Evolutionary conservation across 2,888 invertebrate species (phyloP), one percentile per base, ranked within the genome.

Genomic region (Latrodectus elegans): DNA sequence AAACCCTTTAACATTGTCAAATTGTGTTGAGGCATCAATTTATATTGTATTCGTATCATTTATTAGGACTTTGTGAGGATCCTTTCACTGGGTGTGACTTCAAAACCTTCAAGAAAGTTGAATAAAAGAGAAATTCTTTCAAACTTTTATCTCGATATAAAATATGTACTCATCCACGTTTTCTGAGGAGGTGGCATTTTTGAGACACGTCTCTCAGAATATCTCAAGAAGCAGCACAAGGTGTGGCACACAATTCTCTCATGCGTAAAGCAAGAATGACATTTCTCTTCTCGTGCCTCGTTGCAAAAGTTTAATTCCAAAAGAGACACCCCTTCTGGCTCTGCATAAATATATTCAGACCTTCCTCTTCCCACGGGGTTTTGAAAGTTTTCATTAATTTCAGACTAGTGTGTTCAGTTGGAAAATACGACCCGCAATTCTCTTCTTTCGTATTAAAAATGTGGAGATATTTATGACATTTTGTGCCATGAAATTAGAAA

Each of bases 121-220:
- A 60, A 60, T n/a, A 60, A 60, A 60, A 60, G 60, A 60, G 60
- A 60, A 60, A 60, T 15, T n/a, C 60, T 60, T n/a, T 52, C 52
- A 22, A 49, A 53, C 22, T 22, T 52, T 77, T 77, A 77, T 68
- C 68, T 26, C 51, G 12, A 51, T 68, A 77, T 77, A 67, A 77
- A 77, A 77, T 77, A 77, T 77, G 77, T 52, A 77, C 77, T 71
- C 53, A 77, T 53, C 65, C 65, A 77, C 67, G 77, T 68, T 67
- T 76, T 67, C 67, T 53, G 11, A 60, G 51, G 65, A 76, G 11
- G 77, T 52, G 22, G 77, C 67, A 38, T 26, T 60, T 77, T 67
- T 64, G 67, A 77, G 68, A 68, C 71, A 60, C 60, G 60, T 60
- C 60, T 60, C 10, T 60, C n/a, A 12, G 60, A 60, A 60, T 60